Conservation (phyloP, 2,797 vertebrate genomes). For the Periophthalmus magnuspinnatus region DNA sequence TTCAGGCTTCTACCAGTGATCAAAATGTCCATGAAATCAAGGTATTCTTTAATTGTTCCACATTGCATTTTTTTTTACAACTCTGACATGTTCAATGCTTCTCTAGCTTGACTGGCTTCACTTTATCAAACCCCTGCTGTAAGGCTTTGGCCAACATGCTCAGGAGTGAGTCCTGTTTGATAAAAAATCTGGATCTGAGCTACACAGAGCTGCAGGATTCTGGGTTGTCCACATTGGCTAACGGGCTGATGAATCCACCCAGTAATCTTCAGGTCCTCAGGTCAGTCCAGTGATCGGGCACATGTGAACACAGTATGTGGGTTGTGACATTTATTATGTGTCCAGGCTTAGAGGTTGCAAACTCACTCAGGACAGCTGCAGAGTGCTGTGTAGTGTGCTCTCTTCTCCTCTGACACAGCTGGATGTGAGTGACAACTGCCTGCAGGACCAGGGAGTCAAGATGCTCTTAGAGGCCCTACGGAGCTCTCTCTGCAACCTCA, state of each 20-base stretch:
- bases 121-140: slow-evolving; percentile 6
- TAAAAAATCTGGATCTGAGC: slow-evolving; percentile 17
- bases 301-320: no score
- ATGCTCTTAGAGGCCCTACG: neutral
- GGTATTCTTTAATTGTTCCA: slow-evolving; percentile 1
- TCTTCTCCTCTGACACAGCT: slow-evolving; percentile 7
- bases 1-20: slow-evolving; percentile 20
- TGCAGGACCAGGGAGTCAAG: neutral
- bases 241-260: neutral
- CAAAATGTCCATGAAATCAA: slow-evolving; percentile 15
- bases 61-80: neutral
- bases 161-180: neutral
- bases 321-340: neutral
- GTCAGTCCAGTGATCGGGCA: neutral
- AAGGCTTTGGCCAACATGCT: neutral
- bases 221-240: neutral
- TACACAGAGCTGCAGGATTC: slow-evolving; percentile 14
- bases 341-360: slow-evolving; percentile 6
- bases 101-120: slow-evolving; percentile 17
- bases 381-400: neutral
- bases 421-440: slow-evolving; percentile 21
- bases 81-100: neutral
- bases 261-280: slow-evolving; percentile 3
- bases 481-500: neutral
- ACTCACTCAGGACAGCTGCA: neutral